Percentiles rank a stretch among this genome's conserved stretches.
phyloP scores from a whole-genome alignment of 2,797 vertebrate genomes.

The Cyprinodon diabolis region DNA sequence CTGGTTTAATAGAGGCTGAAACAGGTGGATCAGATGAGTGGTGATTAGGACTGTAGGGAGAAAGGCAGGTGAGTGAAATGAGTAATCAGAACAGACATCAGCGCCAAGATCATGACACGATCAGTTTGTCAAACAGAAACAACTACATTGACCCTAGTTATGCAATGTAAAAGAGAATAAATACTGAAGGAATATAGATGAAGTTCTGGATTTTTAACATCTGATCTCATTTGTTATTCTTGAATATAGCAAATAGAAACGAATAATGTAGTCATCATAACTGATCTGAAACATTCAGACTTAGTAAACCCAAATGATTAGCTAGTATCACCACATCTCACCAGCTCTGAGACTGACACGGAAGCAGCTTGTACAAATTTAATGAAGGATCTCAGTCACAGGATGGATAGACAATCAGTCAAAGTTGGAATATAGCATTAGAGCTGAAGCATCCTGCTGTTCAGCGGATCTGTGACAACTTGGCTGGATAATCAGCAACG shows the following conservation, averaged over 20 bases:
- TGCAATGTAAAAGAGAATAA: background rate
- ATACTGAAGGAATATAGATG: background rate
- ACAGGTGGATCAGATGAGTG: too few species aligned
- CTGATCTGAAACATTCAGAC: background rate
- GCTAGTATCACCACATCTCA: background rate
- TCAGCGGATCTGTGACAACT: slow-evolving; percentile 24
- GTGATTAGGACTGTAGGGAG: too few species aligned
- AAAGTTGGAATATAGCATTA: slow-evolving; percentile 24
- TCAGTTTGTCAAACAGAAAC: background rate
- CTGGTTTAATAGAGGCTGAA: too few species aligned
- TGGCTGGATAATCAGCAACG: slow-evolving; percentile 27
- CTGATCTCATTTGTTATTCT: background rate
- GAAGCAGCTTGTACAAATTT: slow-evolving; percentile 16
- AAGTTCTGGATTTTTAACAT: background rate
- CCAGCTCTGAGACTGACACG: slow-evolving; percentile 9
- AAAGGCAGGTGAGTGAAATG: too few species aligned
- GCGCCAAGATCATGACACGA: background rate
- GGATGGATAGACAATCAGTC: slow-evolving; percentile 9
- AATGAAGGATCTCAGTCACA: slow-evolving; percentile 30
- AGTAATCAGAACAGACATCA: too few species aligned
- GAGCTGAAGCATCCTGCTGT: slow-evolving; percentile 27
- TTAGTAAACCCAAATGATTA: too few species aligned
- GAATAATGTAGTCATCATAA: background rate
- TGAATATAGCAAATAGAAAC: background rate
- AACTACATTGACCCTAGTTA: background rate